phyloP scores from a whole-genome alignment of 2,113 vertebrate species.

The Cisticola juncidis region DNA sequence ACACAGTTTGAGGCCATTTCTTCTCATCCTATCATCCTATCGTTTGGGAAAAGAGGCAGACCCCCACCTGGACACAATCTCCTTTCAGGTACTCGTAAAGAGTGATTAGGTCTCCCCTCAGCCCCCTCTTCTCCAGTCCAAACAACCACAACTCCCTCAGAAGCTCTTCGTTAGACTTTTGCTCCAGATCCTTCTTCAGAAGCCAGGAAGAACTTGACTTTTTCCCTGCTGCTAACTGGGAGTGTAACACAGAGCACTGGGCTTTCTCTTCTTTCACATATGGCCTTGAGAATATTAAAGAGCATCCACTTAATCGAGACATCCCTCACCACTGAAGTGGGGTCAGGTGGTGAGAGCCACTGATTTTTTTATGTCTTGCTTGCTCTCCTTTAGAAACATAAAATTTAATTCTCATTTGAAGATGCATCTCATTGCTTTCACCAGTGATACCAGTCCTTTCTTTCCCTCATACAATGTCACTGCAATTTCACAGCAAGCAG shows the following conservation, averaged over 20 bases:
- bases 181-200: background rate
- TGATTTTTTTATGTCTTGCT: background rate
- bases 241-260: background rate
- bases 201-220: background rate
- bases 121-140: background rate
- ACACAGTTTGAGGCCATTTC: background rate
- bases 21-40: background rate
- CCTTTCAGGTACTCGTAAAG: background rate
- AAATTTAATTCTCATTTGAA: background rate
- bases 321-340: background rate
- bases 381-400: background rate
- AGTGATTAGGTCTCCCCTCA: background rate
- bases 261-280: background rate
- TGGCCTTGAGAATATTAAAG: background rate
- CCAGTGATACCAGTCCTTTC: background rate
- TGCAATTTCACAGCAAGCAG: background rate
- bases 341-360: background rate
- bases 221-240: background rate
- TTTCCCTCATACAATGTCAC: background rate
- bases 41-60: background rate
- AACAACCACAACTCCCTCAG: background rate
- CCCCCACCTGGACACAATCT: accelerated
- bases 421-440: background rate
- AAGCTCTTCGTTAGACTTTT: background rate
- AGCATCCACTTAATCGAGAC: background rate